Evolutionary conservation across 2,888 invertebrate species (phyloP).

Genomic region (Scaptomyza flava): DNA sequence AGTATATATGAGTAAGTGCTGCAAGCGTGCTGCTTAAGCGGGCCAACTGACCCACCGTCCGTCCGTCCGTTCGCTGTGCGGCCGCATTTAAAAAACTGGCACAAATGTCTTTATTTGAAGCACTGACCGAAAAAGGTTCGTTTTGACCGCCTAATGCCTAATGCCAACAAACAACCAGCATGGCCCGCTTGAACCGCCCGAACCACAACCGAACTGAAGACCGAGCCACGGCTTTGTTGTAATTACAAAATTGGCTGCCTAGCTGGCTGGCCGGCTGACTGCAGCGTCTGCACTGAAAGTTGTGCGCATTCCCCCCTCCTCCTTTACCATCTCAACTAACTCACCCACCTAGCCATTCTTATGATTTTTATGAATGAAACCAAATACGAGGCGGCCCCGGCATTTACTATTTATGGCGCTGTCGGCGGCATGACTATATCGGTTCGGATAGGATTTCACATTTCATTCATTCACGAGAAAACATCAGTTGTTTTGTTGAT

Average conservation of each 20-base stretch:
- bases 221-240: constrained; percentile 42
- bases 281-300: constrained; percentile 60
- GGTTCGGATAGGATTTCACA: constrained; percentile 64
- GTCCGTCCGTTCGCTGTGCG: neutral
- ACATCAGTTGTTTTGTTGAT: constrained; percentile 39
- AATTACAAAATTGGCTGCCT: constrained; percentile 72
- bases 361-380: constrained; percentile 75
- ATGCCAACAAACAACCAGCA: constrained; percentile 30
- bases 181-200: constrained; percentile 15
- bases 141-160: constrained; percentile 40
- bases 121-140: constrained; percentile 49
- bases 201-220: neutral
- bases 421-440: constrained; percentile 50
- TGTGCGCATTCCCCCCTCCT: constrained; percentile 7
- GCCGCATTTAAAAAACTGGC: constrained; percentile 59
- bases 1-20: constrained; percentile 6
- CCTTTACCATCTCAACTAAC: neutral
- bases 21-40: constrained; percentile 18
- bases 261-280: neutral
- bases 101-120: constrained; percentile 71
- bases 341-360: constrained; percentile 23
- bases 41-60: constrained; percentile 22
- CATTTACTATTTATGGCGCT: constrained; percentile 65
- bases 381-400: constrained; percentile 46
- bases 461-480: constrained; percentile 76